Conservation (phyloP, 2,113 vertebrate genomes). For the Caranx melampygus region DNA sequence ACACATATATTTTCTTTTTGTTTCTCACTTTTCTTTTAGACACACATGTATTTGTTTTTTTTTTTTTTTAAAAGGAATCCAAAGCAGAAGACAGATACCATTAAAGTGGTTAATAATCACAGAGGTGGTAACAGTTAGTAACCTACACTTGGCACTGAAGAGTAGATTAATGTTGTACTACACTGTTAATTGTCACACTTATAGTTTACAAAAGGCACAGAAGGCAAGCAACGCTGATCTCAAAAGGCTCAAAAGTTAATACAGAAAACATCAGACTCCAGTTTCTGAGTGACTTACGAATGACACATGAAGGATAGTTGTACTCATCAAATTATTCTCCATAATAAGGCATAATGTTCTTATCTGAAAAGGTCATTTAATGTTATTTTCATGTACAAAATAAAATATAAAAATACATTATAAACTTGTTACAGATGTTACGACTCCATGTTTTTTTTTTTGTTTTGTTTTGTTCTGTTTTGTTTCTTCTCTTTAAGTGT, state of each 20-base stretch:
- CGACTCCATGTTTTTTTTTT: slow-evolving; percentile 87
- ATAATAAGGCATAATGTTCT: slow-evolving; percentile 86
- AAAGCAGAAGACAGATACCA: slow-evolving; percentile 86
- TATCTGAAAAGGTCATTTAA: slow-evolving; percentile 96
- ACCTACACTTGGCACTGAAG: slow-evolving; percentile 89
- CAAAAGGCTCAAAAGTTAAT: slow-evolving; percentile 80
- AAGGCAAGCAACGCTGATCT: slow-evolving; percentile 92
- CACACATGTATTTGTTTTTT: slow-evolving; percentile 82
- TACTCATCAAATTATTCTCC: slow-evolving; percentile 60
- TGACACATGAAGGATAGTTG: slow-evolving; percentile 47
- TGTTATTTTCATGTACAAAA: slow-evolving; percentile 99
- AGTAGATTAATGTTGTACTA: slow-evolving; percentile 95
- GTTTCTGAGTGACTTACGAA: slow-evolving; percentile 48
- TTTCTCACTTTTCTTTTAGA: slow-evolving; percentile 56
- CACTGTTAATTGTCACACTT: slow-evolving; percentile 81
- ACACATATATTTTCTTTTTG: slow-evolving; percentile 65
- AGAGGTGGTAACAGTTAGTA: slow-evolving; percentile 97
- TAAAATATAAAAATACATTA: slow-evolving; percentile 99
- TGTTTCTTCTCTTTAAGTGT: slow-evolving; percentile 63
- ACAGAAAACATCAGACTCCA: slow-evolving; percentile 73
- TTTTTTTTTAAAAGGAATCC: slow-evolving; percentile 83
- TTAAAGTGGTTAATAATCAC: slow-evolving; percentile 94
- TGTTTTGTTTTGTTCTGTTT: slow-evolving; percentile 78
- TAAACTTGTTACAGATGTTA: slow-evolving; percentile 99
- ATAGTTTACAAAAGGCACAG: slow-evolving; percentile 88